A percentile compares a stretch with the other conserved stretches of the same genome.
Conservation (phyloP, 2,113 vertebrate genomes). For the Thunnus thynnus region DNA sequence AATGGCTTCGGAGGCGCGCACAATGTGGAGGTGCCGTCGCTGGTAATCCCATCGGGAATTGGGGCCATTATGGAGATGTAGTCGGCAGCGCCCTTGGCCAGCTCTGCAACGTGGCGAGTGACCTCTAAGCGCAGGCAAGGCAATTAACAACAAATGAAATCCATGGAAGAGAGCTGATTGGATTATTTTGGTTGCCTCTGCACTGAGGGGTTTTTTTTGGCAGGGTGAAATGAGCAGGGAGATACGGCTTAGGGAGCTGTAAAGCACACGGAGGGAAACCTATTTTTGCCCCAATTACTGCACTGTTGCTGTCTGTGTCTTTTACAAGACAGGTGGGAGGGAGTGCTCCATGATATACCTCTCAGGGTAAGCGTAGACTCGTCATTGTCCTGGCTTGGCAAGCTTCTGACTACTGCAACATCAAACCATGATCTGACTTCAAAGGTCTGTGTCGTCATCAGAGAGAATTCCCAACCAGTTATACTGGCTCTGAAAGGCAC, state of each 20-base stretch:
- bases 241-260: slow-evolving; percentile 6
- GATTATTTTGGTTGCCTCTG: slow-evolving; percentile 65
- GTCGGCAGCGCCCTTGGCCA: slow-evolving; percentile 40
- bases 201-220: background rate
- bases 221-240: slow-evolving; percentile 37
- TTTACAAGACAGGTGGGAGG: background rate
- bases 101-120: slow-evolving; percentile 40
- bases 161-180: slow-evolving; percentile 56
- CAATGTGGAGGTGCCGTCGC: slow-evolving; percentile 23
- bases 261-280: slow-evolving; percentile 4
- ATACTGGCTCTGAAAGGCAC: slow-evolving; percentile 14
- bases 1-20: slow-evolving; percentile 46
- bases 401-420: slow-evolving; percentile 31
- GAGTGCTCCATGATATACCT: slow-evolving; percentile 7
- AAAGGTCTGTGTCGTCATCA: slow-evolving; percentile 64
- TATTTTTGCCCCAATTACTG: slow-evolving; percentile 66
- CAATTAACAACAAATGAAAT: slow-evolving; percentile 72
- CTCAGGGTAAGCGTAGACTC: slow-evolving; percentile 30
- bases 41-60: slow-evolving; percentile 51
- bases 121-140: slow-evolving; percentile 54
- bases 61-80: slow-evolving; percentile 56
- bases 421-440: slow-evolving; percentile 57
- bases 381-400: slow-evolving; percentile 4
- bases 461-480: slow-evolving; percentile 59
- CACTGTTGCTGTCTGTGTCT: slow-evolving; percentile 22